Evolutionary conservation across 1,140 invertebrate species (phyloP).

Genomic region (Hylyphantes graminicola): DNA sequence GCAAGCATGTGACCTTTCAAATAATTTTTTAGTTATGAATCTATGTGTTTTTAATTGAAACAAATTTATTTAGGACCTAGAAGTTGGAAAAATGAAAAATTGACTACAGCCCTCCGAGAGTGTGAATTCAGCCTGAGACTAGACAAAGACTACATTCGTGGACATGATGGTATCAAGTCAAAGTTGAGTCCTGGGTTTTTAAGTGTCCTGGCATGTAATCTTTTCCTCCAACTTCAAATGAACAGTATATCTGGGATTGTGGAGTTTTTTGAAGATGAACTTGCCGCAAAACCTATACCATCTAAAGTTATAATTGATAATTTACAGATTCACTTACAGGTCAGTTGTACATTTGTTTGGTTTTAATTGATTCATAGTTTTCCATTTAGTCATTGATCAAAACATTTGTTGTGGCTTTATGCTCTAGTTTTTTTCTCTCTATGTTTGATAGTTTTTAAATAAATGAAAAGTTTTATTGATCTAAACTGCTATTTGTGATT

Average conservation of each 20-base stretch:
- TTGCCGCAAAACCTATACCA: constrained; percentile 48
- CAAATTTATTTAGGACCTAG: constrained; percentile 32
- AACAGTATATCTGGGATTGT: constrained; percentile 52
- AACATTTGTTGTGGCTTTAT: neutral
- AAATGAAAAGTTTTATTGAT: neutral
- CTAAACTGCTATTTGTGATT: too few relatives aligned
- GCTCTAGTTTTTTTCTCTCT: neutral
- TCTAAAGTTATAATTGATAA: constrained; percentile 56
- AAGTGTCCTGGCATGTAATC: constrained; percentile 46
- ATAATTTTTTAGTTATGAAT: neutral
- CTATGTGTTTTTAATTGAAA: neutral
- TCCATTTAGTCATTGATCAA: neutral
- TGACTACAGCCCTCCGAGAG: neutral
- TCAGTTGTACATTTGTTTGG: constrained; percentile 13
- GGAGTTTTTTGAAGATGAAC: constrained; percentile 59
- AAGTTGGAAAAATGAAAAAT: constrained; percentile 48
- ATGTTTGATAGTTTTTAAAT: neutral
- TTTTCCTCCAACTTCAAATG: constrained; percentile 51
- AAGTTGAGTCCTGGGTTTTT: constrained; percentile 35
- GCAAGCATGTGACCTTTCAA: too few relatives aligned
- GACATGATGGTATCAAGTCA: neutral
- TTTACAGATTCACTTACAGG: constrained; percentile 54
- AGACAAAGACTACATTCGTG: constrained; percentile 36
- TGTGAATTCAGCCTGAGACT: constrained; percentile 54
- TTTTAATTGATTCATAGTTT: neutral